Evolutionary conservation across 2,888 invertebrate genomes (phyloP), one percentile per base, ranked within the genome.

Genomic region (Amitus sp.): DNA sequence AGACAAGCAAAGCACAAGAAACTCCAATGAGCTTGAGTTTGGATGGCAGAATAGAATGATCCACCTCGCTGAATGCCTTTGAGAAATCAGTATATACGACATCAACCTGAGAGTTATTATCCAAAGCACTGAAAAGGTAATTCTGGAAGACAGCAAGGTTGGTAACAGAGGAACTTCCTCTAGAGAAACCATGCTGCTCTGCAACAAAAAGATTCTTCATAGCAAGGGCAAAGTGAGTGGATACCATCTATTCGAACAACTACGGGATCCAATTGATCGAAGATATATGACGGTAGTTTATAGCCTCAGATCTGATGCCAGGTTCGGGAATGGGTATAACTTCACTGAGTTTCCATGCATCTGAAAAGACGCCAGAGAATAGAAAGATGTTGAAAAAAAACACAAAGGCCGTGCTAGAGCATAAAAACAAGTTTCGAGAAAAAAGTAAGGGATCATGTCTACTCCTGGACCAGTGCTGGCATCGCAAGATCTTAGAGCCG

Each of bases 251-350:
- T 27, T 63, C 55, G 10, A 63, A 33, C 1, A 63, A 13, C 39
- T 60, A 60, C 1, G 57, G 53, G 1, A 60, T 50, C 1, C 28
- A 7, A 20, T 46, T 53, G 1, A 60, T 9, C 5, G 47, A 20
- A 1, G 61, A 54, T 0, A 62, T 58, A 1, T 52, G 56, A 12
- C 52, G 2, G 23, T 56, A 54, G 12, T 56, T 62, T 1, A 10
- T 27, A 6, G 55, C 28, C 19, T 52, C 39, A 3, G 15, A 13
- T 30, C 40, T 52, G 18, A 43, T 17, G n/a, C 30, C 42, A 23
- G 18, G 42, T 23, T 62, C 57, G 13, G 19, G 20, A 18, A 62
- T 49, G 10, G 56, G 56, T 28, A 18, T 23, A 9, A 62, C 37
- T 18, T 27, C 49, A n/a, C 48, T 30, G 1, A 19, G 12, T 23